These are phyloP conservation scores for Sphaeridia pumilis DNA, from an alignment of 2,888 invertebrate genomes.

Conservation along the genomic window DNA sequence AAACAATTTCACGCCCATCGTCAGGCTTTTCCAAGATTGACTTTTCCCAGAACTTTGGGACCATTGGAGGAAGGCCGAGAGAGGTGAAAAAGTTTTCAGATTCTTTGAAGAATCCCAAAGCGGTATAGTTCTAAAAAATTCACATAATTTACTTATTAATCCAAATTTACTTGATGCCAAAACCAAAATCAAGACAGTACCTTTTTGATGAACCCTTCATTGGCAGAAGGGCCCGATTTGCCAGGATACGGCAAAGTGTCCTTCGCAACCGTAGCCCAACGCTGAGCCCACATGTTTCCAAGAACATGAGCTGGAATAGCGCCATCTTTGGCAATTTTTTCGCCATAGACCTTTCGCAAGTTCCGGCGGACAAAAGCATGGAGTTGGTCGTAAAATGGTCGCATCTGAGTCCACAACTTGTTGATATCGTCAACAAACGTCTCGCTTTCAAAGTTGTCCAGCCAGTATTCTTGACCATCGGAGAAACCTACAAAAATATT, in stretches of 20 bases:
- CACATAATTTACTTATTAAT: no score
- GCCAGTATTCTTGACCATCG: constrained; percentile 58
- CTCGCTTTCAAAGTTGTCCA: constrained; percentile 61
- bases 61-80: constrained; percentile 66
- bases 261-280: constrained; percentile 58
- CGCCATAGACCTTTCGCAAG: constrained; percentile 52
- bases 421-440: constrained; percentile 45
- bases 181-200: no score
- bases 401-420: constrained; percentile 50
- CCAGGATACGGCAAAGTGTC: constrained; percentile 56
- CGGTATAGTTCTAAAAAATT: constrained; percentile 74
- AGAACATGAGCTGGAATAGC: constrained; percentile 75
- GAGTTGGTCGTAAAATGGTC: constrained; percentile 67
- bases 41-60: constrained; percentile 69
- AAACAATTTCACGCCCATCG: constrained; percentile 53
- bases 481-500: not conserved
- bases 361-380: constrained; percentile 67
- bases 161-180: no score
- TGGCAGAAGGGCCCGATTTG: constrained; percentile 58
- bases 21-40: constrained; percentile 66
- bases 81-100: constrained; percentile 79
- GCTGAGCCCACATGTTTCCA: constrained; percentile 73
- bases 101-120: constrained; percentile 64
- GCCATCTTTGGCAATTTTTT: constrained; percentile 41
- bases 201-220: no score